phyloP scores from a whole-genome alignment of 2,888 invertebrate species.

The Danaus chrysippus region DNA sequence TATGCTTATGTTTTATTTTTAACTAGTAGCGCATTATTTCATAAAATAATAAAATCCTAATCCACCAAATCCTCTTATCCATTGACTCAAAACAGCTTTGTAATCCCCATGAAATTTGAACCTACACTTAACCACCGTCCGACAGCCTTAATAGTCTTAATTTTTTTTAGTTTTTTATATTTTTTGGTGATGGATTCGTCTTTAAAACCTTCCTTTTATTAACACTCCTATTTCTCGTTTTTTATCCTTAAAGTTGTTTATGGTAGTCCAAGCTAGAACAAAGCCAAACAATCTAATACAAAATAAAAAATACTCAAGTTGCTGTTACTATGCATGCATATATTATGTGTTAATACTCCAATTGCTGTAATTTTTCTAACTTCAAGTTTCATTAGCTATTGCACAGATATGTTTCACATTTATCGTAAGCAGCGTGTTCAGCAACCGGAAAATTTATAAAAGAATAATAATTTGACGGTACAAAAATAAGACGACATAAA shows the following conservation, averaged over 20 bases:
- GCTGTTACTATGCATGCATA: background rate
- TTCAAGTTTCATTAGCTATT: background rate
- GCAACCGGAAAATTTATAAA: slow-evolving; percentile 40
- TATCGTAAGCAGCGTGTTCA: slow-evolving; percentile 21
- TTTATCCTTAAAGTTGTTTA: background rate
- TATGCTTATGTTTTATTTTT: too few relatives aligned
- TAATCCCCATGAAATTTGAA: slow-evolving; percentile 20
- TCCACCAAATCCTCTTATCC: slow-evolving; percentile 4
- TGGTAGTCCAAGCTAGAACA: too few relatives aligned
- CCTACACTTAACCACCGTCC: slow-evolving; percentile 7
- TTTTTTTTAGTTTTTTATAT: slow-evolving; percentile 5
- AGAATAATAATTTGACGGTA: slow-evolving; percentile 47
- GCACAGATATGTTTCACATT: slow-evolving; percentile 1
- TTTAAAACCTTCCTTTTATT: background rate
- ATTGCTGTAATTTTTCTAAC: background rate
- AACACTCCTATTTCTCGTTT: background rate
- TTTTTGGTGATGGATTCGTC: slow-evolving; percentile 3
- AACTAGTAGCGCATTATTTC: background rate
- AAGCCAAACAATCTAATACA: background rate
- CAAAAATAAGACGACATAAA: slow-evolving; percentile 41
- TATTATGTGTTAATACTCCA: too few relatives aligned
- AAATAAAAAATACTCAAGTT: background rate
- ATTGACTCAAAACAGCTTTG: slow-evolving; percentile 4
- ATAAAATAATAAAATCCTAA: background rate
- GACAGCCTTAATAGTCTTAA: slow-evolving; percentile 7